Percentiles rank a stretch among this genome's conserved stretches.
These are phyloP conservation scores for Schrankia costaestrigalis DNA, from an alignment of 2,888 invertebrate genomes.

Conservation along the genomic window DNA sequence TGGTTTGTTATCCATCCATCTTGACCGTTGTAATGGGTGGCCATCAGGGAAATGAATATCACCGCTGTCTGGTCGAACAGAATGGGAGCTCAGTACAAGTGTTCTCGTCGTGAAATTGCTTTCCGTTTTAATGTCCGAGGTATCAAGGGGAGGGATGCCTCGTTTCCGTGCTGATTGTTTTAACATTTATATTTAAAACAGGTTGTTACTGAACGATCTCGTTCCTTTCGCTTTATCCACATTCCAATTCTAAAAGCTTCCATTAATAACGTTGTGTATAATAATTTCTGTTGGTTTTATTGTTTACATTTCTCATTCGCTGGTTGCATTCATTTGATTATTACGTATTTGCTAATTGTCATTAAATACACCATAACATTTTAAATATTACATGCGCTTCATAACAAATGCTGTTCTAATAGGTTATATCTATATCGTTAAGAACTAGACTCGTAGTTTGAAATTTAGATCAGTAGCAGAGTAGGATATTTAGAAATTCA, in stretches of 20 bases:
- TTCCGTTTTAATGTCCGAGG: slow-evolving; percentile 61
- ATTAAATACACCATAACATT: no score
- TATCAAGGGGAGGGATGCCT: slow-evolving; percentile 53
- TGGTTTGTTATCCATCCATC: slow-evolving; percentile 76
- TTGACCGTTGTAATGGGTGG: slow-evolving; percentile 74
- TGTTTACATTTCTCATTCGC: neutral
- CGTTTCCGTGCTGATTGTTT: slow-evolving; percentile 48
- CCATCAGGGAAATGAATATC: slow-evolving; percentile 77
- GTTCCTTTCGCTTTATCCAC: slow-evolving; percentile 19
- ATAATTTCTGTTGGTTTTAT: slow-evolving; percentile 1
- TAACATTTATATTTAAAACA: slow-evolving; percentile 33
- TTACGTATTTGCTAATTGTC: no score
- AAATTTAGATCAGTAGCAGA: no score
- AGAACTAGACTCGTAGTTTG: no score
- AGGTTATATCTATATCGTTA: no score
- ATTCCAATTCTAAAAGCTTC: slow-evolving; percentile 13
- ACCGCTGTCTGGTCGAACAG: slow-evolving; percentile 52
- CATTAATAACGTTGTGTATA: slow-evolving; percentile 14
- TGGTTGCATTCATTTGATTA: no score
- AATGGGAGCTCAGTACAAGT: slow-evolving; percentile 59
- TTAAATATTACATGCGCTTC: no score
- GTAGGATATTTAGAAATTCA: no score
- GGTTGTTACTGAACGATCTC: slow-evolving; percentile 36
- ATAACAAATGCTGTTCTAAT: no score
- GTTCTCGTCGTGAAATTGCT: slow-evolving; percentile 64